These are phyloP conservation scores for Sarcophaga variegata DNA, from an alignment of 2,888 invertebrate genomes.

Conservation along the genomic window DNA sequence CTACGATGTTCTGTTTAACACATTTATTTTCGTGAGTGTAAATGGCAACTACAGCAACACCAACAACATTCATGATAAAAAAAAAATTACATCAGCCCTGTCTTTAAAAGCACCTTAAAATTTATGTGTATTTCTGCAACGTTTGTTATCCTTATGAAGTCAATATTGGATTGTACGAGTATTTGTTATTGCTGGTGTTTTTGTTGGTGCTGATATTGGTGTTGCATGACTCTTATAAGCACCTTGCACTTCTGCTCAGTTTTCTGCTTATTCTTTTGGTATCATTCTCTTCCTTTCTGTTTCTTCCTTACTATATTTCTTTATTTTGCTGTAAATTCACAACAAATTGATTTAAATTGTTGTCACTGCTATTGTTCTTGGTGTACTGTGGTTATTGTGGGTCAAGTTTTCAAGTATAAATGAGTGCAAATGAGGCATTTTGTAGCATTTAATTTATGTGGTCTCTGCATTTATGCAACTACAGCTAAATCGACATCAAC, in stretches of 20 bases:
- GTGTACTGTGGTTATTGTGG: conserved; percentile 3
- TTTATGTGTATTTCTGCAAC: neutral
- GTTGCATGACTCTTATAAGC: too few relatives aligned
- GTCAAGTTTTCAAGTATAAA: conserved; percentile 13
- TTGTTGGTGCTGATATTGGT: neutral
- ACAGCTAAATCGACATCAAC: neutral
- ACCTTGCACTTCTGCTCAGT: too few relatives aligned
- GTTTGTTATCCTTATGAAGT: neutral
- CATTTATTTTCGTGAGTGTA: too few relatives aligned
- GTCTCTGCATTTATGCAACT: neutral
- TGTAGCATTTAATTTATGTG: conserved; percentile 16
- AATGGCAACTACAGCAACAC: too few relatives aligned
- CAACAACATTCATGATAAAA: neutral
- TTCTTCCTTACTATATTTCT: too few relatives aligned
- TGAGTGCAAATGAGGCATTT: neutral
- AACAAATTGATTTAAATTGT: conserved; percentile 67
- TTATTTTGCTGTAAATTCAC: conserved; percentile 38
- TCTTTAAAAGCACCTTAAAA: neutral
- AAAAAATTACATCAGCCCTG: neutral
- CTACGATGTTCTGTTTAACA: too few relatives aligned
- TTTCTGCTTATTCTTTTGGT: neutral
- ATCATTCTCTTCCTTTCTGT: neutral
- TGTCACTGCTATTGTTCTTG: conserved; percentile 25
- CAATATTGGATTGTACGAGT: too few relatives aligned
- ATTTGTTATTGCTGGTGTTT: too few relatives aligned